Evolutionary conservation across 2,888 invertebrate species (phyloP).

Genomic region (Leptura quadrifasciata): DNA sequence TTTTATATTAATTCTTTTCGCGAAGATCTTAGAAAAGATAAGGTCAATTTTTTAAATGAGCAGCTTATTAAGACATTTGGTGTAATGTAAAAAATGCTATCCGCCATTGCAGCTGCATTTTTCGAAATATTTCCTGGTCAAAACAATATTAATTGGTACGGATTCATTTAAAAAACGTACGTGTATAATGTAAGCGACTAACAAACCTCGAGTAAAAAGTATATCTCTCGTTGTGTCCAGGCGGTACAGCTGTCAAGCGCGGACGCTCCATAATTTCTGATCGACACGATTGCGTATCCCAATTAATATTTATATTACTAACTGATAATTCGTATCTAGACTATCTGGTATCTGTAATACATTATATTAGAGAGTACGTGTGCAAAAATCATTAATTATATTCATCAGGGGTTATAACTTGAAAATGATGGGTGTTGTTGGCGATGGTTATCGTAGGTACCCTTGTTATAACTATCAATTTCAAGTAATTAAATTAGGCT

Average conservation of each 20-base stretch:
- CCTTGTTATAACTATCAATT: background rate
- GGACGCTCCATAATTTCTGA: background rate
- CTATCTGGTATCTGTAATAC: conserved; percentile 6
- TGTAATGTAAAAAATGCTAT: background rate
- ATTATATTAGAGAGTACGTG: background rate
- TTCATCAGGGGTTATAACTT: background rate
- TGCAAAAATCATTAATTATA: conserved; percentile 2
- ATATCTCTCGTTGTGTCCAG: conserved; percentile 3
- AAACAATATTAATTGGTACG: conserved; percentile 37
- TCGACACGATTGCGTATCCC: conserved; percentile 24
- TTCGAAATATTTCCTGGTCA: conserved; percentile 31
- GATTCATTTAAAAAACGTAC: conserved; percentile 34
- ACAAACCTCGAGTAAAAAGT: conserved; percentile 19
- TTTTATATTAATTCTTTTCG: conserved; percentile 2
- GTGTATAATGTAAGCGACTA: background rate
- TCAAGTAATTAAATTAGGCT: background rate
- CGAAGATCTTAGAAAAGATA: conserved; percentile 17
- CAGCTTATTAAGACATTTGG: conserved; percentile 1
- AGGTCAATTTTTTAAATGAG: background rate
- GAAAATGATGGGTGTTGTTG: conserved; percentile 10
- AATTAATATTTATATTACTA: conserved; percentile 37
- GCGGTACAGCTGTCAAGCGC: conserved; percentile 14
- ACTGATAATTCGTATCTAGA: conserved; percentile 34
- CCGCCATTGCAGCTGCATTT: conserved; percentile 22
- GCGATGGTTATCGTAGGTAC: conserved; percentile 7